Base-by-base conservation (phyloP, 2,113 vertebrate genomes). In the Nymphicus hollandicus region DNA sequence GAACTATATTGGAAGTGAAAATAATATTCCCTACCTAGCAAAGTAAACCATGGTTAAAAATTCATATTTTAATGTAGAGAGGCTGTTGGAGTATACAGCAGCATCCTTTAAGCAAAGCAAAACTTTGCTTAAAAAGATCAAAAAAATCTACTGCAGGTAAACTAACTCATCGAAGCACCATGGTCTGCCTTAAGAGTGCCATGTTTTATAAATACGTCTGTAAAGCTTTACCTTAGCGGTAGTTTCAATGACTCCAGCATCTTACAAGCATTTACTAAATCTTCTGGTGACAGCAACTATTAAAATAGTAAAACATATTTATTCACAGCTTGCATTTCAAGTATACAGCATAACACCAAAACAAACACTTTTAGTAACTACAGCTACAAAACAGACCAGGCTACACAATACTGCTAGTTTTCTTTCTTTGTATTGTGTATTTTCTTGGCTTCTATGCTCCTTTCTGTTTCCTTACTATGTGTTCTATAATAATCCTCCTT, bases 231-330 rank as follows among this genome's bases (percentile, higher is more conserved):
- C 99, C 99, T 99, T 89, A 99, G 66, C 11, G 99, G 99, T 41
- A 99, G 97, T 86, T 99, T 99, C 94, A 99, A 95, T 0, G 98
- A 98, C 95, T 99, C 99, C 95, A 99, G 98, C 98, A 99, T 98
- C 98, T 99, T 99, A 96, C 99, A 99, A 1, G 99, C 98, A 61
- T 99, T 99, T 73, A 99, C 98, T 96, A 99, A 97, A 97, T 99
- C 99, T 97, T 99, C 99, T 46, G 99, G 98, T 39, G 98, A 98
- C 76, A 98, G 97, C 91, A 98, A 86, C 98, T 98, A 96, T 88
- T 70, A 93, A 88, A 93, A 91, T 2, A 95, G 56, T 65, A 80
- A 93, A 91, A 71, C 29, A 79, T 5, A 56, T 19, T 84, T 74
- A 93, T 64, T 93, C 44, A 77, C 47, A 89, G 43, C 7, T 78